A percentile compares a stretch with the other conserved stretches of the same genome.
Evolutionary conservation across 2,797 vertebrate species (phyloP).

Genomic region (Oreortyx pictus): DNA sequence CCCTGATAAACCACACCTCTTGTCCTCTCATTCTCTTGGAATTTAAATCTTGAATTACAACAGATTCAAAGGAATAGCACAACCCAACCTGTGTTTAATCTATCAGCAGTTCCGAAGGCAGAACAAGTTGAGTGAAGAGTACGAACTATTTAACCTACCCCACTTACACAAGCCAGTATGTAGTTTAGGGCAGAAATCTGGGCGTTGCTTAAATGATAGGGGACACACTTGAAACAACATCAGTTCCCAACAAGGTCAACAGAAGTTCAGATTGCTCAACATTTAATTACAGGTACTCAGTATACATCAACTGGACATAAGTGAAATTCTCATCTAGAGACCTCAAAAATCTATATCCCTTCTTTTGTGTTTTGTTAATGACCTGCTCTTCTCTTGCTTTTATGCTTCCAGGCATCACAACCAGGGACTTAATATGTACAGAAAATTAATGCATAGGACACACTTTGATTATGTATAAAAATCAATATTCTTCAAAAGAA

Average conservation of each 20-base stretch:
- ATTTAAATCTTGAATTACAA: not conserved
- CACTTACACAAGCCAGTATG: not conserved
- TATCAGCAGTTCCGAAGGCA: not conserved
- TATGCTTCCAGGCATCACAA: not conserved
- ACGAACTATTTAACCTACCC: not conserved
- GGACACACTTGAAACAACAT: not conserved
- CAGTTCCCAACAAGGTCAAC: not conserved
- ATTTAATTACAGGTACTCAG: not conserved
- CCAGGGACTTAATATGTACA: not conserved
- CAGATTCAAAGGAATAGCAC: not conserved
- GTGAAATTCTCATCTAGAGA: not conserved
- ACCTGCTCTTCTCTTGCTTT: not conserved
- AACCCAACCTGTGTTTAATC: not conserved
- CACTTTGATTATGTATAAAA: not conserved
- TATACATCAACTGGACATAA: not conserved
- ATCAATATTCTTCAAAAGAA: not conserved
- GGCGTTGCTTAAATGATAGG: not conserved
- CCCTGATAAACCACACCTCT: not conserved
- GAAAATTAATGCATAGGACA: not conserved
- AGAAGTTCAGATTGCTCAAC: not conserved
- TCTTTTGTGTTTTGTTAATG: not conserved
- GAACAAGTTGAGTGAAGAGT: not conserved
- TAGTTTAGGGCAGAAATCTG: conserved; percentile 3
- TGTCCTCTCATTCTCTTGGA: not conserved
- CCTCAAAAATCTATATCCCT: not conserved